Conservation (phyloP, 1,140 invertebrate species). For the Sinonovacula constricta region DNA sequence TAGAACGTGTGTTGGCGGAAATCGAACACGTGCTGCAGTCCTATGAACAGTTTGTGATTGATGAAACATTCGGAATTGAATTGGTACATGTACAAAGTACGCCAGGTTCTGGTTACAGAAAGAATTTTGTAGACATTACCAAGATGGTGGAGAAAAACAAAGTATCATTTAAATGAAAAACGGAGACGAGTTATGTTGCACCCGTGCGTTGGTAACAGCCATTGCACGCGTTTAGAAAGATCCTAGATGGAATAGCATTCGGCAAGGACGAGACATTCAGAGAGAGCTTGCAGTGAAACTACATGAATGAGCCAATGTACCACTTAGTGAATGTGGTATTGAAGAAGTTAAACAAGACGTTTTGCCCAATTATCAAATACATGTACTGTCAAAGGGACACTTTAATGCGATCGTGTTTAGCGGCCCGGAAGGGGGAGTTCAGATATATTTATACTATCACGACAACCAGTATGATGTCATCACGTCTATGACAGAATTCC, state of each 20-base stretch:
- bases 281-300: no score
- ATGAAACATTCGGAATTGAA: slow-evolving; percentile 21
- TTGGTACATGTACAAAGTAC: slow-evolving; percentile 6
- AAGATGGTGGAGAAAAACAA: neutral
- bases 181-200: slow-evolving; percentile 2
- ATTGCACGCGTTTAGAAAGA: slow-evolving; percentile 1
- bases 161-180: slow-evolving; percentile 12
- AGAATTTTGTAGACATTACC: slow-evolving; percentile 1
- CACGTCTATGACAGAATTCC: slow-evolving; percentile 4
- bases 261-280: no score
- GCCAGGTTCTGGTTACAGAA: slow-evolving; percentile 9
- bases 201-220: neutral
- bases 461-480: slow-evolving; percentile 17
- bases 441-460: no score
- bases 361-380: no score
- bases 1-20: neutral
- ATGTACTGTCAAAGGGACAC: slow-evolving; percentile 3
- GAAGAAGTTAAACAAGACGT: slow-evolving; percentile 15
- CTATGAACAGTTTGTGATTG: no score
- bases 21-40: slow-evolving; percentile 4
- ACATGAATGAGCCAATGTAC: no score
- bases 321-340: neutral
- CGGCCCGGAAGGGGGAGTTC: slow-evolving; percentile 12
- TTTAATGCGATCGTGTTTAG: slow-evolving; percentile 18
- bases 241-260: slow-evolving; percentile 6